These are phyloP conservation scores for Sesia apiformis DNA, from an alignment of 2,888 invertebrate genomes.

Conservation along the genomic window DNA sequence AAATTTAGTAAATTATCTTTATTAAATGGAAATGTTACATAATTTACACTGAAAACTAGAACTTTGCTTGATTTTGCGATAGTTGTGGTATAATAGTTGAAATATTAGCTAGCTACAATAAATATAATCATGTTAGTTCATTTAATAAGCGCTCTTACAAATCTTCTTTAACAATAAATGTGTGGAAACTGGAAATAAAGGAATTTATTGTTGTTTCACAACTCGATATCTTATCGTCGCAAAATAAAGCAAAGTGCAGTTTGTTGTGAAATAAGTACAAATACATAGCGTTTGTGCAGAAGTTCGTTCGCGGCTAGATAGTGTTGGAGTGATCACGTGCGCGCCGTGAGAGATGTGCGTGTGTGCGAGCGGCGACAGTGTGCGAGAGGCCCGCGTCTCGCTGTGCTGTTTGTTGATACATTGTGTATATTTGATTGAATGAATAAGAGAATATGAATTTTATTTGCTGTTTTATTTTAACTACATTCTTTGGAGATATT, in stretches of 20 bases:
- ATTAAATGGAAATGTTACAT: constrained; percentile 32
- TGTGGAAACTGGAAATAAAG: not conserved
- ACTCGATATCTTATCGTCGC: not conserved
- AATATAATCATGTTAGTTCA: no score
- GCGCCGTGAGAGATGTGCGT: constrained; percentile 9
- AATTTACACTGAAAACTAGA: not conserved
- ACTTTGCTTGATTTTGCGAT: not conserved
- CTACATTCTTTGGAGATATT: no score
- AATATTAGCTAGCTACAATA: no score
- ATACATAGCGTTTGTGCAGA: constrained; percentile 72
- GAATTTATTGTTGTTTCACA: not conserved
- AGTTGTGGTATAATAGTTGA: not conserved
- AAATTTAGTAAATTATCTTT: constrained; percentile 27
- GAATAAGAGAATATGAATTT: constrained; percentile 73
- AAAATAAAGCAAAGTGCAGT: not conserved
- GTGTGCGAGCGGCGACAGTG: constrained; percentile 15
- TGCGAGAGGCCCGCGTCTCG: constrained; percentile 50
- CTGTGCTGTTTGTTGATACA: constrained; percentile 73
- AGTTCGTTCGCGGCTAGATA: constrained; percentile 54
- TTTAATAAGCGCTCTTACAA: no score
- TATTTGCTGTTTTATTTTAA: constrained; percentile 33
- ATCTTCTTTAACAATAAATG: no score
- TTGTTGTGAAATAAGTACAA: constrained; percentile 15
- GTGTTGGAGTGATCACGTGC: constrained; percentile 29
- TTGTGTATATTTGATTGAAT: constrained; percentile 74